Evolutionary conservation across 1,140 invertebrate genomes (phyloP).

Genomic region (Harpegnathos saltator): DNA sequence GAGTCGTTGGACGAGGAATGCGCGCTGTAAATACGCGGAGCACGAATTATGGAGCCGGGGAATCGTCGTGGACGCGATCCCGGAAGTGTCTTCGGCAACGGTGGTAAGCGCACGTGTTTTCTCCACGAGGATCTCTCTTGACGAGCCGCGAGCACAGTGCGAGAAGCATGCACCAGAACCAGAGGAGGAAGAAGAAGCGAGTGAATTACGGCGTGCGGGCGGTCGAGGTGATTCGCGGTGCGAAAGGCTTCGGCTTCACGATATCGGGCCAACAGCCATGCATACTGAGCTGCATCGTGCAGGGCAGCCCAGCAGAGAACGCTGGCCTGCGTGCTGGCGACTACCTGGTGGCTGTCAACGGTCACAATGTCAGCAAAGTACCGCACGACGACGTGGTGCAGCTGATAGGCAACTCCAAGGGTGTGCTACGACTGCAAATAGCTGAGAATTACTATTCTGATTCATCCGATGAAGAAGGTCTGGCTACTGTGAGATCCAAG

Average conservation of each 20-base stretch:
- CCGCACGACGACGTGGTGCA: constrained; percentile 97
- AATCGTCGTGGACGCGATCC: background rate
- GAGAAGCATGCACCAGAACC: constrained; percentile 88
- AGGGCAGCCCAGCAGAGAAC: constrained; percentile 93
- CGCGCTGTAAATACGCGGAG: background rate
- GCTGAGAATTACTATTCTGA: constrained; percentile 96
- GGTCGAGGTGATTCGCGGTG: constrained; percentile 93
- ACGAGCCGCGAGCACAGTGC: background rate
- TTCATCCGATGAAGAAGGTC: constrained; percentile 92
- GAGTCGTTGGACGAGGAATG: background rate
- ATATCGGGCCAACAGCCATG: constrained; percentile 97
- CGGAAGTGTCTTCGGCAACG: constrained; percentile 5
- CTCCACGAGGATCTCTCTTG: constrained; percentile 18
- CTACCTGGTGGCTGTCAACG: constrained; percentile 96
- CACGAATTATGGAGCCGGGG: constrained; percentile 7
- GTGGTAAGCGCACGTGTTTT: constrained; percentile 7
- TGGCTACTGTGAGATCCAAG: constrained; percentile 86
- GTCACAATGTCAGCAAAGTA: constrained; percentile 94
- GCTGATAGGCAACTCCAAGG: constrained; percentile 94
- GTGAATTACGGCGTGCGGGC: constrained; percentile 93
- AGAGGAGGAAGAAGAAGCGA: constrained; percentile 91
- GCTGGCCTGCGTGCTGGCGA: constrained; percentile 96
- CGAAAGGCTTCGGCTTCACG: constrained; percentile 96
- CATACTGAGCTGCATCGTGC: constrained; percentile 94
- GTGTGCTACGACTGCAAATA: constrained; percentile 92